A percentile compares a stretch with the other conserved stretches of the same genome.
These are phyloP conservation scores for Anastrepha obliqua DNA, from an alignment of 1,140 invertebrate species.

Conservation along the genomic window DNA sequence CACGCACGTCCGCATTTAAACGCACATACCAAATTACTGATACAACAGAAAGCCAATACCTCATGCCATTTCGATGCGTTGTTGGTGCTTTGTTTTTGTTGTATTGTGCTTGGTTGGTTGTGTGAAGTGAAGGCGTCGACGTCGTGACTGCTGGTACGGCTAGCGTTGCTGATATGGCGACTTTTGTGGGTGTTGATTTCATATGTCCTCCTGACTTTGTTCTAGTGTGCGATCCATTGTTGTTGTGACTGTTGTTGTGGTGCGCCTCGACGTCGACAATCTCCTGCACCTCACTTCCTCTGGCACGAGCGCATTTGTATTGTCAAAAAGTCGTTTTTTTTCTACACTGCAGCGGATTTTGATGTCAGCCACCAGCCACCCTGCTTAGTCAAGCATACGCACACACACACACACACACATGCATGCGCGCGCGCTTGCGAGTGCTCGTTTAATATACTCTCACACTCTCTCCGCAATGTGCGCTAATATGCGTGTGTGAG, in stretches of 20 bases:
- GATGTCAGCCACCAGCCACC: conserved; percentile 56
- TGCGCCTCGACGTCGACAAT: conserved; percentile 1
- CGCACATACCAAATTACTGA: conserved; percentile 26
- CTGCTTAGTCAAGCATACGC: neutral
- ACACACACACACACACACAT: neutral
- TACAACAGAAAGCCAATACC: conserved; percentile 49
- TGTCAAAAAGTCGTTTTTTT: conserved; percentile 74
- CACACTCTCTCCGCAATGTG: neutral
- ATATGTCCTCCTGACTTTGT: conserved; percentile 34
- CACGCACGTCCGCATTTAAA: neutral
- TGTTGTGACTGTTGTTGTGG: neutral
- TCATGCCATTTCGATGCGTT: neutral
- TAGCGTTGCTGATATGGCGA: conserved; percentile 16
- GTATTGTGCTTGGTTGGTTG: neutral
- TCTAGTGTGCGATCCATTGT: neutral
- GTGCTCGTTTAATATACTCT: neutral
- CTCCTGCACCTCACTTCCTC: conserved; percentile 56
- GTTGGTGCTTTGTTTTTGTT: conserved; percentile 25
- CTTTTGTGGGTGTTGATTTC: conserved; percentile 49
- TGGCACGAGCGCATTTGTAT: conserved; percentile 67
- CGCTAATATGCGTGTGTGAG: too few species aligned
- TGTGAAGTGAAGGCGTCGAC: neutral
- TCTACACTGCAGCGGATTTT: conserved; percentile 58
- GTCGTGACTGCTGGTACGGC: neutral
- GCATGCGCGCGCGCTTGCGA: neutral